Evolutionary conservation across 2,797 vertebrate genomes (phyloP).

Genomic region (Valencia hispanica): DNA sequence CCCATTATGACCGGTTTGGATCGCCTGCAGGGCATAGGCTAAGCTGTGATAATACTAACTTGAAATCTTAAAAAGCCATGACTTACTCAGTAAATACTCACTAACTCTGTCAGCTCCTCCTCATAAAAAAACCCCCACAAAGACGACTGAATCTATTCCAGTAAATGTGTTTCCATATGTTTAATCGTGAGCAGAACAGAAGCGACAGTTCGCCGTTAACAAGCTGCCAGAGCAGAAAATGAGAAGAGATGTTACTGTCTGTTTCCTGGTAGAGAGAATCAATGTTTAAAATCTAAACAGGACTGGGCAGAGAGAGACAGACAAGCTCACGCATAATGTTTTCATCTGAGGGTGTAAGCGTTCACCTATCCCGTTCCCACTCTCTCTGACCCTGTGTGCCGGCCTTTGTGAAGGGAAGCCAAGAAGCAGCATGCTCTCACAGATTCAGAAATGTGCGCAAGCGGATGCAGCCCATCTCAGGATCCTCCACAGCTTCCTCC

Average conservation of each 20-base stretch:
- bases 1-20: conserved; percentile 50
- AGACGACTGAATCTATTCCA: conserved; percentile 16
- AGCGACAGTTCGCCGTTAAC: conserved; percentile 24
- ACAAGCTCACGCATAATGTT: conserved; percentile 38
- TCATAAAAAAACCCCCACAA: neutral
- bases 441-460: conserved; percentile 70
- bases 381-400: conserved; percentile 75
- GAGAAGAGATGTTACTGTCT: conserved; percentile 47
- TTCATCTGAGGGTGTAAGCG: conserved; percentile 67
- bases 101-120: conserved; percentile 26
- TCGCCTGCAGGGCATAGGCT: conserved; percentile 45
- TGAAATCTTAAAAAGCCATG: conserved; percentile 45
- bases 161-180: conserved; percentile 46
- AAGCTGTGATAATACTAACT: conserved; percentile 60
- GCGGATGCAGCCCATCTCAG: conserved; percentile 73
- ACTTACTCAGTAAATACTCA: conserved; percentile 47
- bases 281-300: conserved; percentile 59
- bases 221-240: conserved; percentile 56
- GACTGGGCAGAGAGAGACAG: conserved; percentile 56
- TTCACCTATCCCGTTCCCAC: conserved; percentile 70
- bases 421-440: conserved; percentile 73
- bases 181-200: conserved; percentile 18
- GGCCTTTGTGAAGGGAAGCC: conserved; percentile 70
- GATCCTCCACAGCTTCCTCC: conserved; percentile 55
- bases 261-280: conserved; percentile 60